These are phyloP conservation scores for Platynereis dumerilii DNA, from an alignment of 2,888 invertebrate genomes.

Conservation along the genomic window DNA sequence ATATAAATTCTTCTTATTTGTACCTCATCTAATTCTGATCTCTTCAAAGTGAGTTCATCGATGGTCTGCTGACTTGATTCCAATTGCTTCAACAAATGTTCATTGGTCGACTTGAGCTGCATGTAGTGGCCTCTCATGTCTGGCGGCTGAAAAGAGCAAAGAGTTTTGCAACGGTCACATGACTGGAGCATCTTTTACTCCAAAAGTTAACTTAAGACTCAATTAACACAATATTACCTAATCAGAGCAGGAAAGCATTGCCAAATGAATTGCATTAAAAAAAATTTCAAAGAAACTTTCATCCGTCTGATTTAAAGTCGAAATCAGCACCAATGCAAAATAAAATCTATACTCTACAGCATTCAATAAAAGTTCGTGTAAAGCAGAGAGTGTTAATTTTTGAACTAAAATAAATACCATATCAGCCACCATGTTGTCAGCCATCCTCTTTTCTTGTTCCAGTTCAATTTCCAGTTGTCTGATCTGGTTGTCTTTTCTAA, in stretches of 20 bases:
- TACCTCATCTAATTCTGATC: conserved; percentile 72
- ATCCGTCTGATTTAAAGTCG: too few species aligned
- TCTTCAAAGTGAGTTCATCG: conserved; percentile 72
- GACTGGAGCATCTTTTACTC: not conserved
- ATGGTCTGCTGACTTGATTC: conserved; percentile 68
- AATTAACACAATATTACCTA: not conserved
- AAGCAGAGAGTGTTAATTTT: too few species aligned
- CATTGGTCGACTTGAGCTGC: conserved; percentile 64
- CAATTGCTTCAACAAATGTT: conserved; percentile 59
- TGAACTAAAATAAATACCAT: too few species aligned
- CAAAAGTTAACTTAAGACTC: not conserved
- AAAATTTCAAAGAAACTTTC: too few species aligned
- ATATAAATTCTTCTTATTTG: too few species aligned
- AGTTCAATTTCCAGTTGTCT: conserved; percentile 74
- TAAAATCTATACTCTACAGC: too few species aligned
- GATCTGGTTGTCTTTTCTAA: conserved; percentile 64
- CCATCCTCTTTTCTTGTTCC: conserved; percentile 73
- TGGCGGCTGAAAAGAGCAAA: conserved; percentile 56
- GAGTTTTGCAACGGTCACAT: not conserved
- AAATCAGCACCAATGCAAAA: too few species aligned
- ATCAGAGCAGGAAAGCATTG: not conserved
- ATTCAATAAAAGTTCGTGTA: too few species aligned
- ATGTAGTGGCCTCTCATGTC: conserved; percentile 68
- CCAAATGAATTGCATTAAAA: not conserved
- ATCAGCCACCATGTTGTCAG: conserved; percentile 71